Conservation (phyloP, 2,888 invertebrate genomes). For the Cheilosia impressa region DNA sequence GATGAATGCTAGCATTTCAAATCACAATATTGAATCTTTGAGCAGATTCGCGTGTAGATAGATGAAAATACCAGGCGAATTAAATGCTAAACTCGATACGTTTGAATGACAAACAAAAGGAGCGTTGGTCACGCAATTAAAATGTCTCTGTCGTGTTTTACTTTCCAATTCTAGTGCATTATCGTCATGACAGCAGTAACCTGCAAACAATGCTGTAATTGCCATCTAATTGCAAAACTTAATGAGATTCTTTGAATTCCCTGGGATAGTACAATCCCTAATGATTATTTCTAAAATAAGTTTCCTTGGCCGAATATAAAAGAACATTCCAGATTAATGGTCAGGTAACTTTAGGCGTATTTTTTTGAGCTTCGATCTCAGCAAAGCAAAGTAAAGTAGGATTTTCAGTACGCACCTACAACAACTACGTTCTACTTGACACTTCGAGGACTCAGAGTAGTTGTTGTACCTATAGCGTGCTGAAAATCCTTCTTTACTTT, state of each 20-base stretch:
- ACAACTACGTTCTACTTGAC: too few species aligned
- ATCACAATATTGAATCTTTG: neutral
- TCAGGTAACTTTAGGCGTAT: neutral
- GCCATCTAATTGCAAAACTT: too few species aligned
- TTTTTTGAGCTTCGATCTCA: too few species aligned
- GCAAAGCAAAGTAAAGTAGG: too few species aligned
- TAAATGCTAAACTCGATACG: slow-evolving; percentile 9
- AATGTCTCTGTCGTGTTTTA: neutral
- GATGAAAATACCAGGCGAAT: slow-evolving; percentile 7
- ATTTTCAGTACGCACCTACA: too few species aligned
- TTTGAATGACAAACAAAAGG: slow-evolving; percentile 9
- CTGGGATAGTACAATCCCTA: too few species aligned
- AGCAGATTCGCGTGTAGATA: neutral
- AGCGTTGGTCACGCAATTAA: slow-evolving; percentile 18
- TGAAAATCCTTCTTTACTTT: too few species aligned
- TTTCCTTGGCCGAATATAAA: neutral
- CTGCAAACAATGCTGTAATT: neutral
- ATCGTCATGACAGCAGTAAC: neutral
- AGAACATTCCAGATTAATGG: neutral
- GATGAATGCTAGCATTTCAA: neutral
- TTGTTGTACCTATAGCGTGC: too few species aligned
- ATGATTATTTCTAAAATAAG: too few species aligned
- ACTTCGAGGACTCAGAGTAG: too few species aligned
- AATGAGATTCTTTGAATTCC: too few species aligned
- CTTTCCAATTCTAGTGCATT: neutral